Percentiles rank a stretch among this genome's conserved stretches.
Evolutionary conservation across 2,888 invertebrate genomes (phyloP).

Genomic region (Marasmarcha lunaedactyla): DNA sequence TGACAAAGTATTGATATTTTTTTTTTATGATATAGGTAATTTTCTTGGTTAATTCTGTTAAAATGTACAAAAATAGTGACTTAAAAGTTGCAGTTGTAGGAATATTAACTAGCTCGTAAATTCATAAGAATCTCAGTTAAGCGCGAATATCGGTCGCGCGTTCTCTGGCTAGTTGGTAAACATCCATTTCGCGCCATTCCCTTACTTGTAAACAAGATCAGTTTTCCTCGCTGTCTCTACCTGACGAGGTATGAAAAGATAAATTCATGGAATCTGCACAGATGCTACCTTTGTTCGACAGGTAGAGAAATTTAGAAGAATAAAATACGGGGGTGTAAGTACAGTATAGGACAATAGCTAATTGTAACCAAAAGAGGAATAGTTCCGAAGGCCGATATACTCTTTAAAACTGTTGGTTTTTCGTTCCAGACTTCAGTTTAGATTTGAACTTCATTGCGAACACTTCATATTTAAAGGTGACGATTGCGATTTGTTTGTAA

Average conservation of each 20-base stretch:
- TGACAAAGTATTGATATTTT: no score
- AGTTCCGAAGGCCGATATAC: constrained; percentile 51
- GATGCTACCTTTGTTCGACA: constrained; percentile 14
- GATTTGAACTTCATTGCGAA: constrained; percentile 47
- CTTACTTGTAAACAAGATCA: constrained; percentile 50
- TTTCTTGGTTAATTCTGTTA: no score
- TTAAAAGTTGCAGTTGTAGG: no score
- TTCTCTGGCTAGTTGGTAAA: constrained; percentile 47
- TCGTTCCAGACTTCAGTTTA: constrained; percentile 60
- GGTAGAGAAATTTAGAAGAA: constrained; percentile 11
- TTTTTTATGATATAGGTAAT: no score
- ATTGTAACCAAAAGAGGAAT: constrained; percentile 45
- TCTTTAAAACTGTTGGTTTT: constrained; percentile 53
- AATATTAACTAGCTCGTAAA: no score
- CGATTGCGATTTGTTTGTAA: constrained; percentile 40
- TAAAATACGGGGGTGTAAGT: constrained; percentile 26
- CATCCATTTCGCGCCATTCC: constrained; percentile 57
- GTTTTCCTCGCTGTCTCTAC: constrained; percentile 37
- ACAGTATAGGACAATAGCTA: constrained; percentile 29
- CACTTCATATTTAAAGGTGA: constrained; percentile 31
- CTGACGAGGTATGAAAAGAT: constrained; percentile 26
- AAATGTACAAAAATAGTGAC: no score
- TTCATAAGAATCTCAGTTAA: constrained; percentile 10
- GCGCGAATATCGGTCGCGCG: constrained; percentile 36
- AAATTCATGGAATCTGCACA: not conserved